Evolutionary conservation across 2,888 invertebrate genomes (phyloP), one percentile per base, ranked within the genome.

Genomic region (Epinotia brunnichana): DNA sequence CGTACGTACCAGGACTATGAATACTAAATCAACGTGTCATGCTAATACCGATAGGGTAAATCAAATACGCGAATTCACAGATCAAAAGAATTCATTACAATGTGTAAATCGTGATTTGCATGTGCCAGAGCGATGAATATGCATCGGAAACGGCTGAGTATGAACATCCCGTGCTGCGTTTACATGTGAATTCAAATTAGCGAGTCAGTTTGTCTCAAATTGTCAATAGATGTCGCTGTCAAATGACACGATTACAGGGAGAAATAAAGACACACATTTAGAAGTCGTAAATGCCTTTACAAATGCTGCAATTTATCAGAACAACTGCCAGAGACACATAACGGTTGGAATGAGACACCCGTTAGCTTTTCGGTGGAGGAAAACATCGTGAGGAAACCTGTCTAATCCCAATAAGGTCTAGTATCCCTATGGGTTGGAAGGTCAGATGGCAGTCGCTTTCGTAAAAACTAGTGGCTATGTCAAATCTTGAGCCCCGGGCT

Each of bases 11-110:
- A 76, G 88, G 90, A 90, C 92, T 92, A 92, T 93, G 92, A 92
- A 93, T 92, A 92, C 85, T 83, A 88, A 92, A 91, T 90, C 78
- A 87, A 85, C 85, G 84, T 85, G 89, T 90, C 89, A 89, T 89
- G 89, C 86, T 89, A 87, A 87, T 85, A 83, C 86, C 83, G 91
- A 90, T 90, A 90, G 92, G 90, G 89, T 90, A 92, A 93, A 92
- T 92, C 93, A 92, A 92, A 93, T 92, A 92, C 92, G 87, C 90
- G 92, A 90, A 92, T 92, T 87, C 90, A 88, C 91, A 93, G 92
- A 93, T 93, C 93, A 93, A 93, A 93, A 93, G 93, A 93, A 93
- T 93, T 92, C 92, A 93, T 93, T 93, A 93, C 92, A 91, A 88
- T 91, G 92, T 93, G 92, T 92, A 92, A 92, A 93, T 92, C 91